Base-by-base conservation (phyloP, 2,113 vertebrate species). In the Tricholaema leucomelas region DNA sequence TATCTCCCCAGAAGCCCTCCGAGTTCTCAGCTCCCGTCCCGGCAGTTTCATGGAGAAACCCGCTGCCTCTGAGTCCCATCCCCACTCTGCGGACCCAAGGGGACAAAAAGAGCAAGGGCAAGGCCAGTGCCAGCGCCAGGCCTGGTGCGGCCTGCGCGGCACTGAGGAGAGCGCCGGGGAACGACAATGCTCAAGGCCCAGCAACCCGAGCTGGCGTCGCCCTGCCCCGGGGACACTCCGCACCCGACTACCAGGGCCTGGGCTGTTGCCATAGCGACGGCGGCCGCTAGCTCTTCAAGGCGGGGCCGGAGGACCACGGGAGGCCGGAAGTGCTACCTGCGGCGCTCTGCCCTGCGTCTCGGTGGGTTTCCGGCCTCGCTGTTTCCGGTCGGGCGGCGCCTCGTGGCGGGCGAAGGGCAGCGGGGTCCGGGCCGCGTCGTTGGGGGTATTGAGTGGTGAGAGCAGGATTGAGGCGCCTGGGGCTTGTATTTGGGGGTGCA, bases 321-420 rank as follows among this genome's bases (percentile, higher is more conserved):
- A 7, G 35, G 14, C 38, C 75, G 88, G 81, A 80, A 85, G 75
- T 74, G 46, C 4, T 8, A 5, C 1, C 11, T 2, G 36, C 2
- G 72, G 14, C 72, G 44, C 66, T 82, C 86, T 81, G 71, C 25
- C 23, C 15, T 5, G 12, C 18, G 5, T 27, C 81, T 78, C 63
- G 2, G 2, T 28, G 71, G 4, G 1, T 6, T 64, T 38, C 46
- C 15, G n/a, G 21, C 2, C 6, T 1, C 12, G 12, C 30, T 11
- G 23, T 35, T 91, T 83, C 81, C 72, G 74, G 30, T 4, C 3
- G n/a, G 3, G 58, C 3, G 19, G 28, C 28, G 28, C 71, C 36
- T 71, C 87, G 50, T 85, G 92, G 85, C 6, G 24, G 35, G 40
- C 9, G 20, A 19, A 4, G 18, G 30, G 44, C 13, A 1, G 17